Evolutionary conservation across 2,797 vertebrate species (phyloP).

Genomic region (Tangara arthus): DNA sequence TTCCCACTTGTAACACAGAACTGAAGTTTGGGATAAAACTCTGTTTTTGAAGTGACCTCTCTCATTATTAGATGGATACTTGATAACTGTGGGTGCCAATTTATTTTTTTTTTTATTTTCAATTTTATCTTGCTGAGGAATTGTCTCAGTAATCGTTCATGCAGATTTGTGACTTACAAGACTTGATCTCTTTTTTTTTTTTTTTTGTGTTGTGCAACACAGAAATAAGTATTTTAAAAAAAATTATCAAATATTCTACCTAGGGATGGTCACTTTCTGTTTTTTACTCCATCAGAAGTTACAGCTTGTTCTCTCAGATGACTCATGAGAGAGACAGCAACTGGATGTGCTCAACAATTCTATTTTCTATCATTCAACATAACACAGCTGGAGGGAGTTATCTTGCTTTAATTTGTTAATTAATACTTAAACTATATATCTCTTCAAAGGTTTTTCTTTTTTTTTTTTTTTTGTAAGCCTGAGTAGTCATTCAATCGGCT

Average conservation of each 20-base stretch:
- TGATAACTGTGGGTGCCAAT: not conserved
- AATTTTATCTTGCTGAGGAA: not conserved
- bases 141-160: not conserved
- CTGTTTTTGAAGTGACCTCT: not conserved
- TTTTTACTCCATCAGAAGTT: not conserved
- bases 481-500: not conserved
- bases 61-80: not conserved
- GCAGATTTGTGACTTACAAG: not conserved
- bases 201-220: not conserved
- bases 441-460: not conserved
- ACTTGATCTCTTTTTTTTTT: not conserved
- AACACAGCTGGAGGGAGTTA: not conserved
- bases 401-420: not conserved
- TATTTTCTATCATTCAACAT: not conserved
- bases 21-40: not conserved
- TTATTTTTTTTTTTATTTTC: not conserved
- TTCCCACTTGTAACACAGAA: not conserved
- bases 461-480: not conserved
- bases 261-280: not conserved
- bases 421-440: not conserved
- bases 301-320: not conserved
- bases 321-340: not conserved
- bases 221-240: not conserved
- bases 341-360: not conserved
- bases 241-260: not conserved